Conservation (phyloP, 1,140 invertebrate genomes). For the Drosophila bipectinata region DNA sequence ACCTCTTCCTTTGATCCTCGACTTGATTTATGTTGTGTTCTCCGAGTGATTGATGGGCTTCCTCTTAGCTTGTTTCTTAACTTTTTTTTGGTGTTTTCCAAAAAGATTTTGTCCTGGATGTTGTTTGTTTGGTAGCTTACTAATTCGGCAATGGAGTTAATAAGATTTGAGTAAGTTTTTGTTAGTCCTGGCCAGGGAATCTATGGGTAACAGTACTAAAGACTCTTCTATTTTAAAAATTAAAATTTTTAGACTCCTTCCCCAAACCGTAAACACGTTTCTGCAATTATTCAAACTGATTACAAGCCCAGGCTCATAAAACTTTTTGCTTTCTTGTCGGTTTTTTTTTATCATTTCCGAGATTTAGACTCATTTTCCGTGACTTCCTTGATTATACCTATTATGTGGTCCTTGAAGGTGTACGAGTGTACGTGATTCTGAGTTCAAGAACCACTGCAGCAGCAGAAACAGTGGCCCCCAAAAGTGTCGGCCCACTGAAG, state of each 20-base stretch:
- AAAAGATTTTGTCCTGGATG: conserved; percentile 3
- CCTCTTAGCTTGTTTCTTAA: conserved; percentile 28
- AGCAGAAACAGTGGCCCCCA: neutral
- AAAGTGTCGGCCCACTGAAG: conserved; percentile 55
- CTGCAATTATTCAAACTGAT: conserved; percentile 78
- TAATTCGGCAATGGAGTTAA: conserved; percentile 18
- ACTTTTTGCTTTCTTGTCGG: conserved; percentile 51
- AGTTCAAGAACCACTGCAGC: neutral
- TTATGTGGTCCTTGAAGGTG: conserved; percentile 56
- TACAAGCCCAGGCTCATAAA: conserved; percentile 59
- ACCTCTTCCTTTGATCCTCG: conserved; percentile 27
- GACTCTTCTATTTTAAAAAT: too few relatives aligned
- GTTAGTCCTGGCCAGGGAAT: neutral
- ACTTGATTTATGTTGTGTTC: conserved; percentile 75
- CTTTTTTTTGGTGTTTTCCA: conserved; percentile 33
- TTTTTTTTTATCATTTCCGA: conserved; percentile 54
- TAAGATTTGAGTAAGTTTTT: neutral
- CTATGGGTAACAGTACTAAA: neutral
- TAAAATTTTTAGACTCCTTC: neutral
- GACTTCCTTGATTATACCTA: conserved; percentile 33
- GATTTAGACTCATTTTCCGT: conserved; percentile 70
- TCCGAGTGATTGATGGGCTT: conserved; percentile 69
- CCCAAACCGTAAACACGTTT: conserved; percentile 46
- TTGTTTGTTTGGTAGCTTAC: conserved; percentile 52
- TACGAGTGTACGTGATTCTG: conserved; percentile 45